Evolutionary conservation across 2,113 vertebrate genomes (phyloP).

Genomic region (Triplophysa tibetana): DNA sequence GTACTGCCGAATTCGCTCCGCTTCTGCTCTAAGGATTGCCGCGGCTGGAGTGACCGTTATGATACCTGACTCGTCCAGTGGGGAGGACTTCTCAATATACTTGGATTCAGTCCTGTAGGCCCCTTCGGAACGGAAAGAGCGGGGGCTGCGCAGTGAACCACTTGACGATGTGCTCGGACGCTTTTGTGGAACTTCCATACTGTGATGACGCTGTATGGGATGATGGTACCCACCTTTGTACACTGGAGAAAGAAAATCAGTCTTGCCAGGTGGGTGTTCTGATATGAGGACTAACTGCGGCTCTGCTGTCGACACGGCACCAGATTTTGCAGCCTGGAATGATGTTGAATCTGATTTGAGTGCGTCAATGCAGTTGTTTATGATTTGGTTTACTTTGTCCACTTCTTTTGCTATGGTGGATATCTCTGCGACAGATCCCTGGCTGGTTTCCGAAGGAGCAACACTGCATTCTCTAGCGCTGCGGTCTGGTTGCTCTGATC

Average conservation of each 20-base stretch:
- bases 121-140: slow-evolving; percentile 87
- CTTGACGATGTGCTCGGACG: slow-evolving; percentile 82
- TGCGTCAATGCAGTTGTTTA: slow-evolving; percentile 98
- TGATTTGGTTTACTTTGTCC: slow-evolving; percentile 98
- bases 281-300: slow-evolving; percentile 89
- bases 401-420: slow-evolving; percentile 97
- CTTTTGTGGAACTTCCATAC: slow-evolving; percentile 83
- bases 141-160: slow-evolving; percentile 86
- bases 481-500: slow-evolving; percentile 79
- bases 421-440: slow-evolving; percentile 91
- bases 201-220: slow-evolving; percentile 89
- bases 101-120: slow-evolving; percentile 83
- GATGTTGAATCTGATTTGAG: slow-evolving; percentile 94
- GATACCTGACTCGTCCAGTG: slow-evolving; percentile 73
- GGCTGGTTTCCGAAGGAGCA: slow-evolving; percentile 78
- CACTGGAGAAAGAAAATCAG: slow-evolving; percentile 85
- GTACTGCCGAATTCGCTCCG: slow-evolving; percentile 89
- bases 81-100: slow-evolving; percentile 89
- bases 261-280: slow-evolving; percentile 82
- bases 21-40: slow-evolving; percentile 86
- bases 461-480: slow-evolving; percentile 70
- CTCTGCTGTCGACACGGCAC: slow-evolving; percentile 81
- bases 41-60: slow-evolving; percentile 88
- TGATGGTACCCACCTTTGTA: slow-evolving; percentile 90
- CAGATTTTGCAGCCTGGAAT: slow-evolving; percentile 88